Evolutionary conservation across 2,113 vertebrate species (phyloP).

Genomic region (Elephantulus edwardii): DNA sequence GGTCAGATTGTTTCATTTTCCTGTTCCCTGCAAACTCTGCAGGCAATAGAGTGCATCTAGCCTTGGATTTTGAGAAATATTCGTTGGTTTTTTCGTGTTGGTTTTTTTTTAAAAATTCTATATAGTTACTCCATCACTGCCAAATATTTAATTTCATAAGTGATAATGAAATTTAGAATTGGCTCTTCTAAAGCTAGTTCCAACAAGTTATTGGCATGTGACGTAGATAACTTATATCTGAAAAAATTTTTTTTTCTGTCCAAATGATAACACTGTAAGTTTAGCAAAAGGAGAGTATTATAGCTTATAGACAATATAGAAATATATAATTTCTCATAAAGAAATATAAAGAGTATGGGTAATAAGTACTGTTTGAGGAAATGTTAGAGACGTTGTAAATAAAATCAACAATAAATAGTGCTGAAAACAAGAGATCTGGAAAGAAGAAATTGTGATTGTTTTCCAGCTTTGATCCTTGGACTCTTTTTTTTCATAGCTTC

Average conservation of each 20-base stretch:
- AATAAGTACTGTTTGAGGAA: background rate
- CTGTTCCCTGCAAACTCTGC: background rate
- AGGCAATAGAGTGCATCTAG: background rate
- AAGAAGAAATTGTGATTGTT: background rate
- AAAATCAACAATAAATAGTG: background rate
- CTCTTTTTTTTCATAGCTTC: background rate
- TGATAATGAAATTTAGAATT: conserved; percentile 26
- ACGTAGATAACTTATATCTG: too few relatives aligned
- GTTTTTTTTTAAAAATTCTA: too few relatives aligned
- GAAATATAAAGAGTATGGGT: background rate
- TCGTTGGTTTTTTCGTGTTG: too few relatives aligned
- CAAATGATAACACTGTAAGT: background rate
- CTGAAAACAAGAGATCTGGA: background rate
- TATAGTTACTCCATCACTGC: background rate
- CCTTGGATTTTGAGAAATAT: background rate
- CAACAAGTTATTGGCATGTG: background rate
- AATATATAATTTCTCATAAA: background rate
- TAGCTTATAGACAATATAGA: background rate
- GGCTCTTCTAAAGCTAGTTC: conserved; percentile 35
- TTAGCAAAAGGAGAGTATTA: background rate
- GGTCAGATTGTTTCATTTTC: background rate
- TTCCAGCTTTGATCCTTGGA: background rate
- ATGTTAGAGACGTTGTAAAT: background rate
- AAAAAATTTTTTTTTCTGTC: too few relatives aligned
- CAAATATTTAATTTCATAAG: background rate